Base-by-base conservation (phyloP, 2,113 vertebrate genomes). In the Brachypteracias leptosomus region DNA sequence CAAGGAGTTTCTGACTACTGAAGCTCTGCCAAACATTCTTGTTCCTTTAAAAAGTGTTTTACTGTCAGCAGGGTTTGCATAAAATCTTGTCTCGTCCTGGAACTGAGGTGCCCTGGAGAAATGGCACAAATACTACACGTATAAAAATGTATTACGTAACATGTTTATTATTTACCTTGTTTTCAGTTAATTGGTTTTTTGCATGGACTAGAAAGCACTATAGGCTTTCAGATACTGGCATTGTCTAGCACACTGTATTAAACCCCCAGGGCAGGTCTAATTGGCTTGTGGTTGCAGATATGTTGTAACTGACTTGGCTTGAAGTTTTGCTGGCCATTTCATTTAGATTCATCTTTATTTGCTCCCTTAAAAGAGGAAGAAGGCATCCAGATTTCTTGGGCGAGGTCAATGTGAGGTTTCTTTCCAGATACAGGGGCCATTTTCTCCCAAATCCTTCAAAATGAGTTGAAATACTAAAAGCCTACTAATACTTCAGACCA, bases 231-330 rank as follows among this genome's bases (percentile, higher is more conserved):
- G 72, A 93, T 63, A 44, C 73, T 63, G 57, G 54, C 77, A 73
- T 74, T 84, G 81, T 76, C 91, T 80, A 54, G 49, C 63, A 36
- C 54, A 31, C 63, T 89, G 73, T 73, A 73, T 87, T 81, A 93
- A 93, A 75, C 11, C 88, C 63, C 74, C 68, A 91, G 82, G 80
- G 73, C 63, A 91, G 68, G 21, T 44, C 73, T 84, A 80, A 85
- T 84, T 93, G 91, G 85, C 85, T 71, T 91, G 81, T 92, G 88
- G 74, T 77, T 89, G 49, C 54, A 84, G 70, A 87, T 84, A 59
- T 91, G 90, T 95, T 95, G 88, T 65, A 95, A 91, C 81, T 70
- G 82, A 70, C 68, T 89, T 89, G 91, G 73, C 91, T 77, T 65
- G 35, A 68, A 93, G 73, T 80, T 93, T 83, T 87, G 38, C 59